Base-by-base conservation (phyloP, 1,140 invertebrate genomes). In the Trachymyrmex septentrionalis region DNA sequence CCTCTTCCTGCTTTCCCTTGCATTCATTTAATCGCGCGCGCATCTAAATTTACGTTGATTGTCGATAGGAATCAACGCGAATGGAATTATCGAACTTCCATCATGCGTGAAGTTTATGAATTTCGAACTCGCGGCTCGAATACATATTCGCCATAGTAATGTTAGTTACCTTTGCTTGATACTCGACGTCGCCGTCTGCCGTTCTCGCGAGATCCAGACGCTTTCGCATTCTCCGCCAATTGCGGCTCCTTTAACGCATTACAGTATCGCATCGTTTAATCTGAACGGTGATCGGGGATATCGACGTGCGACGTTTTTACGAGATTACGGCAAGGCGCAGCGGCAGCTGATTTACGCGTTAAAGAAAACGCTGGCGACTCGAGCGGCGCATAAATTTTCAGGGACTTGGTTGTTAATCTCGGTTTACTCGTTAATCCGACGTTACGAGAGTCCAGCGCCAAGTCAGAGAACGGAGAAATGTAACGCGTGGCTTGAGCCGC, bases 101-200 rank as follows among this genome's bases (percentile, higher is more conserved):
- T 81, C 77, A 69, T 55, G 77, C 77, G 77, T 38, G 48, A 80
- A 71, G 77, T 81, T 81, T 81, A 71, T 81, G 77, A 69, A 55
- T 71, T 50, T 55, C 64, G 48, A 6, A 81, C 24, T 48, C 76
- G 24, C 38, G 34, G 16, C 30, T 71, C 48, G 30, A 71, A 81
- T 81, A 69, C 27, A 66, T 78, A 80, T 80, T 67, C 75, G 34
- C 21, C 21, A 44, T 67, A 67, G 27, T 59, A 48, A 67, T 80
- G 48, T 24, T 69, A 67, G n/a, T 38, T 78, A 34, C 30, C 67
- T 34, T 34, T 27, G n/a, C 61, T n/a, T n/a, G 61, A 48, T 67
- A 53, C 57, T 27, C 34, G 21, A 24, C 57, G 57, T 44, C 34
- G 38, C 16, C 38, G 55, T 61, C 7, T 3, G 21, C 30, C 48